Evolutionary conservation across 2,113 vertebrate genomes (phyloP).

Genomic region (Python bivittatus): DNA sequence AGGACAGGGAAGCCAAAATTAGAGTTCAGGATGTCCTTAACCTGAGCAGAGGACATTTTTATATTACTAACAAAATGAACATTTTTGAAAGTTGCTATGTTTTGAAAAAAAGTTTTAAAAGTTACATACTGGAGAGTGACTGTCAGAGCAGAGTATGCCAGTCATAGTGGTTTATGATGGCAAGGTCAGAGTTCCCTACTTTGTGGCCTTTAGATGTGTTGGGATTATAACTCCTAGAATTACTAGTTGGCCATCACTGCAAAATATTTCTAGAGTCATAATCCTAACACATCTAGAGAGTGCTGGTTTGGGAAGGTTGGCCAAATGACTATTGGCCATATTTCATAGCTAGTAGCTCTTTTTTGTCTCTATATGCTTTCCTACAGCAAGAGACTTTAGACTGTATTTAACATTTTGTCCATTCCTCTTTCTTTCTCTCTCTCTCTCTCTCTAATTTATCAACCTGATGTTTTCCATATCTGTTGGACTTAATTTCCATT

Average conservation of each 20-base stretch:
- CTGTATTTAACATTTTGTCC: not conserved
- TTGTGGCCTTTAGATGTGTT: no score
- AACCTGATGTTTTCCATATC: not conserved
- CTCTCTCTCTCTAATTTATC: not conserved
- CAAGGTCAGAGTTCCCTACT: no score
- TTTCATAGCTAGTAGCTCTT: not conserved
- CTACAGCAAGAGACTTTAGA: not conserved
- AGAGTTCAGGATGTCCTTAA: not conserved
- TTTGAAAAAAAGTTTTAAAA: not conserved
- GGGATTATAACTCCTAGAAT: no score
- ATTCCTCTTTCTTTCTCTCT: not conserved
- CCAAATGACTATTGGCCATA: not conserved
- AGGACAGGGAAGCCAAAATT: not conserved
- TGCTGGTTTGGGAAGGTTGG: not conserved
- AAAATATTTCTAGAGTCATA: not conserved
- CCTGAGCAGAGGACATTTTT: not conserved
- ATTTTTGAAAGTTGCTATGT: not conserved
- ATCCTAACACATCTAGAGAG: not conserved
- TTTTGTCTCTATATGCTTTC: not conserved
- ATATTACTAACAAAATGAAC: not conserved
- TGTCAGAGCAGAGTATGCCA: not conserved
- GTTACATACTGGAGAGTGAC: not conserved
- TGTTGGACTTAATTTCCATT: not conserved
- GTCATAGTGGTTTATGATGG: not conserved
- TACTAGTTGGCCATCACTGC: no score